Base-by-base conservation (phyloP, 2,797 vertebrate species). In the Sebastolobus altivelis region DNA sequence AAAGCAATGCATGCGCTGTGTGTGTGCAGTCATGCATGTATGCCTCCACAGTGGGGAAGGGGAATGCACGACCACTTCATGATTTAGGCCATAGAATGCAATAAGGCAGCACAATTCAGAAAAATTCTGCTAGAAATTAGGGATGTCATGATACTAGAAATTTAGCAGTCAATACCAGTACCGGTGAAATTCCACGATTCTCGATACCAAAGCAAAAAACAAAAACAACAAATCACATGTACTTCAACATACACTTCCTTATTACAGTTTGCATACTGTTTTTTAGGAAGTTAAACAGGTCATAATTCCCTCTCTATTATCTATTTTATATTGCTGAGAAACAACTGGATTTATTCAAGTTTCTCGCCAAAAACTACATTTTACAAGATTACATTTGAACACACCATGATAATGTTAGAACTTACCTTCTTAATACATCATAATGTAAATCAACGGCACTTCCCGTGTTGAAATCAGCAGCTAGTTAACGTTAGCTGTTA, bases 21-120 rank as follows among this genome's bases (percentile, higher is more conserved):
- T 56, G 63, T 79, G 37, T 27, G 84, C 70, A 71, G 65, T 71
- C 72, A 72, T 68, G 76, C 81, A 76, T 85, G 52, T 37, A 14
- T 52, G 55, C 38, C 68, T 65, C n/a, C 29, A 59, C 59, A 16
- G 25, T 25, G 49, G 40, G 43, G 60, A 75, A 56, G 4, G 52
- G 14, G 43, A n/a, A 11, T 46, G 49, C 14, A 27, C 1, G 1
- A 12, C 20, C 55, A 61, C 60, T 35, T 80, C 14, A 40, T 78
- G 33, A 67, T 75, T 81, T 72, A 68, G 33, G 59, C 56, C 40
- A 65, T 7, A 31, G 58, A 76, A 59, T 43, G 31, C 31, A 72
- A 38, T 38, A 62, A 75, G 1, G 35, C 58, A 49, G 12, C 46
- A 65, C 56, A 67, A 18, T 31, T 35, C 37, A 43, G 29, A 40